These are phyloP conservation scores for Drosophila insularis DNA, from an alignment of 1,140 invertebrate genomes.

Conservation along the genomic window DNA sequence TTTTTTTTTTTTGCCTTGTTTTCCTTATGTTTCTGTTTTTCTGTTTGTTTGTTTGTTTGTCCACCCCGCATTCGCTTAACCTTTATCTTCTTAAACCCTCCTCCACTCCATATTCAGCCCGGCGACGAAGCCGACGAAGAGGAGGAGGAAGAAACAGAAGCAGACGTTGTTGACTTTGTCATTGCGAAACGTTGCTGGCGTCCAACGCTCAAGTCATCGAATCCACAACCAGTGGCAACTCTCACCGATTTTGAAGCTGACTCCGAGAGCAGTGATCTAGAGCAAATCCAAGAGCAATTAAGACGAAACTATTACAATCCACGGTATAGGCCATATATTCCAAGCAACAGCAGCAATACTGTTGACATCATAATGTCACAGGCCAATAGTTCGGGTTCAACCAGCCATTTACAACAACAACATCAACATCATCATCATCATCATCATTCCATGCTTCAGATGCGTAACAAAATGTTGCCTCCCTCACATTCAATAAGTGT, in stretches of 20 bases:
- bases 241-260: slow-evolving; percentile 81
- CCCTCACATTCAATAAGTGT: slow-evolving; percentile 28
- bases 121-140: slow-evolving; percentile 75
- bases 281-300: slow-evolving; percentile 57
- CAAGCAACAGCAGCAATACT: slow-evolving; percentile 19
- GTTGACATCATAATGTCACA: slow-evolving; percentile 14
- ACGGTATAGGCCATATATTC: slow-evolving; percentile 13
- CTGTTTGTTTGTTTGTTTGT: slow-evolving; percentile 19
- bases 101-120: slow-evolving; percentile 41
- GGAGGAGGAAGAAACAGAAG: slow-evolving; percentile 60
- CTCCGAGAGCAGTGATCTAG: slow-evolving; percentile 80
- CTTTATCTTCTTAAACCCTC: slow-evolving; percentile 27
- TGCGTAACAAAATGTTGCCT: slow-evolving; percentile 60
- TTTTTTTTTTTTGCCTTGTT: slow-evolving; percentile 20
- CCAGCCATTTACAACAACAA: background rate
- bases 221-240: slow-evolving; percentile 40
- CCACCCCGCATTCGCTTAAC: slow-evolving; percentile 36
- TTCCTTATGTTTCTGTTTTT: slow-evolving; percentile 12
- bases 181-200: slow-evolving; percentile 64
- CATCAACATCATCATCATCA: slow-evolving; percentile 32
- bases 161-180: slow-evolving; percentile 65
- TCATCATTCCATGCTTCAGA: slow-evolving; percentile 36
- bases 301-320: slow-evolving; percentile 11
- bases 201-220: slow-evolving; percentile 21
- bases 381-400: slow-evolving; percentile 13